phyloP scores from a whole-genome alignment of 2,888 invertebrate species.

The Subacronicta megacephala region DNA sequence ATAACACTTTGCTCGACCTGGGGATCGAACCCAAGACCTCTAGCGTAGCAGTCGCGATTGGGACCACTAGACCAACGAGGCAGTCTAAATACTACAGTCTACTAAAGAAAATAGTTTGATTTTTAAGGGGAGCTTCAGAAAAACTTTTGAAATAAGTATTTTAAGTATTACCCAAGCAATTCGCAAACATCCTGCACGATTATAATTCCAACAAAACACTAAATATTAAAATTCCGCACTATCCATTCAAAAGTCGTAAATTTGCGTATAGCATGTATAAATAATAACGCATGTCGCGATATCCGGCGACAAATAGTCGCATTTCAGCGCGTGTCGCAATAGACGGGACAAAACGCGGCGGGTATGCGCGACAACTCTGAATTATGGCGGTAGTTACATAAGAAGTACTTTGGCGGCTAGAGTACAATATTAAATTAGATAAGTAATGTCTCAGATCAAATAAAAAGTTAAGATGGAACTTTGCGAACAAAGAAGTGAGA shows the following conservation, averaged over 20 bases:
- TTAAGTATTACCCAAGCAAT: too few species aligned
- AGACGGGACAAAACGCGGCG: conserved; percentile 55
- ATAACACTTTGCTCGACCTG: too few species aligned
- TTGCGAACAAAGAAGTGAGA: too few species aligned
- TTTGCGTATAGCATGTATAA: conserved; percentile 51
- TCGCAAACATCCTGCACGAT: conserved; percentile 14
- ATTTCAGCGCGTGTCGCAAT: conserved; percentile 61
- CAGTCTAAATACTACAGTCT: too few species aligned
- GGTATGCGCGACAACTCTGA: conserved; percentile 56
- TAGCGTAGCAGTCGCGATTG: too few species aligned
- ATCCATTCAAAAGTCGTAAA: conserved; percentile 46
- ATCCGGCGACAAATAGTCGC: conserved; percentile 79
- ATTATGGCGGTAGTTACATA: conserved; percentile 43
- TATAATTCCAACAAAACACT: conserved; percentile 41
- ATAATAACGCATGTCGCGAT: conserved; percentile 62
- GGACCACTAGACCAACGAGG: too few species aligned
- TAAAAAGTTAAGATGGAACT: too few species aligned
- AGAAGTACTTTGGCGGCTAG: conserved; percentile 30
- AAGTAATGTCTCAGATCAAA: background rate
- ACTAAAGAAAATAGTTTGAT: too few species aligned
- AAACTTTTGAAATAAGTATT: too few species aligned
- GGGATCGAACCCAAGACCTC: too few species aligned
- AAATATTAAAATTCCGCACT: conserved; percentile 46
- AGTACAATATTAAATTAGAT: background rate
- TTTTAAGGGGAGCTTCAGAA: too few species aligned